Percentiles rank a stretch among this genome's conserved stretches.
Conservation (phyloP, 1,140 invertebrate genomes). For the Diachasma alloeum region DNA sequence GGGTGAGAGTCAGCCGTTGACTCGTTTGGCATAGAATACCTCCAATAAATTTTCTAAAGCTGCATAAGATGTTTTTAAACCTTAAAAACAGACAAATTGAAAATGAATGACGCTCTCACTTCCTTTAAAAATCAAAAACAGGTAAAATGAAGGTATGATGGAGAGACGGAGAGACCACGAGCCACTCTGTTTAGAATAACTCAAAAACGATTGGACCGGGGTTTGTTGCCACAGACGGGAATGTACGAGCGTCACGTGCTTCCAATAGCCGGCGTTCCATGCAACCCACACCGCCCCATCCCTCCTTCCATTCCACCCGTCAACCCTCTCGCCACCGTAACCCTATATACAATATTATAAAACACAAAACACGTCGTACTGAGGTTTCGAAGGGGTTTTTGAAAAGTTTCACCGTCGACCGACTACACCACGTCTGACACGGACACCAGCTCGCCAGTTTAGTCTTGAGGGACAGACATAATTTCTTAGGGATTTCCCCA, state of each 20-base stretch:
- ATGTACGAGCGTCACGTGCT: constrained; percentile 56
- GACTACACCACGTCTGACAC: not conserved
- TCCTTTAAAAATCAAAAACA: not conserved
- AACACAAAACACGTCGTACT: constrained; percentile 14
- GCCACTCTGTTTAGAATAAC: constrained; percentile 54
- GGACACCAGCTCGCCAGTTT: not conserved
- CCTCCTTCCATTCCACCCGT: not conserved
- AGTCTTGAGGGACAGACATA: constrained; percentile 7
- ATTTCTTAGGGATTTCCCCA: not conserved
- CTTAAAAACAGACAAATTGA: not conserved
- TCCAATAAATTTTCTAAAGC: too few species aligned
- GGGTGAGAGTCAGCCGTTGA: too few species aligned
- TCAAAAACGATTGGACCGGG: constrained; percentile 57
- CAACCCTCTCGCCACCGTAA: not conserved
- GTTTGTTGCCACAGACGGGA: constrained; percentile 38
- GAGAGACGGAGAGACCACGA: constrained; percentile 16
- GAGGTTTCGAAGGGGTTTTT: constrained; percentile 3
- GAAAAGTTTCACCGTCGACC: not conserved
- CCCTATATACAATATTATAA: not conserved
- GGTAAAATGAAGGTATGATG: constrained; percentile 18
- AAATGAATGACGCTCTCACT: not conserved
- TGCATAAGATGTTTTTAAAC: too few species aligned
- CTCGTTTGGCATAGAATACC: too few species aligned
- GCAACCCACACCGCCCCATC: not conserved
- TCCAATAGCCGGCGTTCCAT: constrained; percentile 47